Evolutionary conservation across 2,888 invertebrate genomes (phyloP), one percentile per base, ranked within the genome.

Genomic region (Gandaritis pyraliata): DNA sequence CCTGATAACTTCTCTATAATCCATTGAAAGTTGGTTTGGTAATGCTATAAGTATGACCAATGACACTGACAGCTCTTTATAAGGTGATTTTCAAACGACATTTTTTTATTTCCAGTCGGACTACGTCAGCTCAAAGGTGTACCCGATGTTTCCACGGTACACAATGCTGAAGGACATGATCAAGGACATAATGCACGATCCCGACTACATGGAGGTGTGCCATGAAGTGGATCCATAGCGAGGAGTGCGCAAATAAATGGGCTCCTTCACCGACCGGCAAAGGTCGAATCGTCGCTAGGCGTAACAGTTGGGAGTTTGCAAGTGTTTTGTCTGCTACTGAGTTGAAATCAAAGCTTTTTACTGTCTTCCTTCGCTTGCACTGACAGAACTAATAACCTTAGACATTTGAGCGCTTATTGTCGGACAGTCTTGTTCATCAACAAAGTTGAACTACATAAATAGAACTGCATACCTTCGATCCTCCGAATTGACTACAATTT

Each of bases 141-240:
- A 98, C 87, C 98, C 98, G 68, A 97, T 98, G 90, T 95, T 98
- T 81, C 97, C 98, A 30, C 95, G 98, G 53, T 99, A 99, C 93
- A 96, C 97, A 65, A 97, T 98, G 94, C 94, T 99, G 72, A 99
- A 99, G 90, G 97, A 98, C 85, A 98, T 99, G 98, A 98, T 98
- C 80, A 98, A 98, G 92, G 97, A 97, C 80, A 97, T 98, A 76
- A 96, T 98, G 95, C 96, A 97, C 79, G 96, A 98, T 89, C 98
- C 98, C n/a, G 97, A 97, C 88, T 98, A 98, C 93, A 97, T 98
- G 96, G 98, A 98, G 90, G 97, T 98, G 68, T 97, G 97, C 90
- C 98, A 98, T 85, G 98, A 98, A 88, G 90, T 96, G 84, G 97
- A 96, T 84, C 94, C 94, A 88, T 94, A 94, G 94, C 94, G 93